phyloP scores from a whole-genome alignment of 2,888 invertebrate genomes.

The Drosophila siamana region DNA sequence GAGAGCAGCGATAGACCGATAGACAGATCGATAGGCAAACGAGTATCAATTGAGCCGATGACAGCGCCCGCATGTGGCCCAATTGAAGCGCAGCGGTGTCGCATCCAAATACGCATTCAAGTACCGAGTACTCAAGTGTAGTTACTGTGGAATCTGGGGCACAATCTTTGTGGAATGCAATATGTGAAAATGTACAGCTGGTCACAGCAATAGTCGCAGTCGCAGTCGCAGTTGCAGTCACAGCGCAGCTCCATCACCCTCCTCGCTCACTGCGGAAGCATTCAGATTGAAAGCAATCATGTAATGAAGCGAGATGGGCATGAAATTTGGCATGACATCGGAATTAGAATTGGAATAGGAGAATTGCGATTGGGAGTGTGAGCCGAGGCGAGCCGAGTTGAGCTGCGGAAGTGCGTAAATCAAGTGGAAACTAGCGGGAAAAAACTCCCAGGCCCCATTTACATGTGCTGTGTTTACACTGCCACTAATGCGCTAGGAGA shows the following conservation, averaged over 20 bases:
- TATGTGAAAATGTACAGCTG: conserved; percentile 40
- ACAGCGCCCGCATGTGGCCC: conserved; percentile 59
- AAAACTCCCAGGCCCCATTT: conserved; percentile 21
- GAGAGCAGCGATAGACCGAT: conserved; percentile 15
- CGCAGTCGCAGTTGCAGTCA: neutral
- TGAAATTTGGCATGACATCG: conserved; percentile 2
- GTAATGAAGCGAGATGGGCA: conserved; percentile 49
- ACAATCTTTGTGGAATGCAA: conserved; percentile 45
- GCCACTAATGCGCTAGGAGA: conserved; percentile 33
- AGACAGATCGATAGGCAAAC: conserved; percentile 6
- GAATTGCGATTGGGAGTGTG: conserved; percentile 24
- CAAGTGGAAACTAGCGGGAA: conserved; percentile 30
- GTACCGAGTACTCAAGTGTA: neutral
- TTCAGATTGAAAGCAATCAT: conserved; percentile 68
- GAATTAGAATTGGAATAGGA: neutral
- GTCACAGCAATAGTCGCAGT: neutral
- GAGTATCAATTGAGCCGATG: conserved; percentile 7
- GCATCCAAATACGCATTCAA: conserved; percentile 12
- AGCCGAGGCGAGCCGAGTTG: neutral
- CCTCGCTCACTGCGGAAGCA: conserved; percentile 56
- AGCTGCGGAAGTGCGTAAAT: conserved; percentile 70
- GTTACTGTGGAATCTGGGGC: conserved; percentile 47
- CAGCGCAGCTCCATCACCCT: neutral
- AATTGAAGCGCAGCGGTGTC: conserved; percentile 48
- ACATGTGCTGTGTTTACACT: neutral